Evolutionary conservation across 2,888 invertebrate genomes (phyloP).

Genomic region (Scelioninae gen. 2): DNA sequence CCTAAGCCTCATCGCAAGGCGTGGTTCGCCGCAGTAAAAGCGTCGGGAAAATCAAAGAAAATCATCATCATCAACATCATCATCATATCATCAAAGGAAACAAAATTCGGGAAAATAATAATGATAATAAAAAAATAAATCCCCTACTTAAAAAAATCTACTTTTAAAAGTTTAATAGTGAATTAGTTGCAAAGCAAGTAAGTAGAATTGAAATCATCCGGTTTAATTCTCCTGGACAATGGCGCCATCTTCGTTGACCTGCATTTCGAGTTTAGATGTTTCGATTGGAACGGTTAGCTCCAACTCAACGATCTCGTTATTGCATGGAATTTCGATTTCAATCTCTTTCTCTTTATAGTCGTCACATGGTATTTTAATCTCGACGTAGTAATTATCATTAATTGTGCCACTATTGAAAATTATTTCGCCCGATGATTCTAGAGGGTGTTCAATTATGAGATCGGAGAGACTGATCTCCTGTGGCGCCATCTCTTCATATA

Average conservation of each 20-base stretch:
- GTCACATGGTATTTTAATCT: conserved; percentile 10
- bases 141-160: not conserved
- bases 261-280: not conserved
- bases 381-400: not conserved
- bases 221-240: conserved; percentile 13
- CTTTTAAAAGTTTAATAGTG: not conserved
- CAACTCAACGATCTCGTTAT: not conserved
- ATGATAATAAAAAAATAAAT: not conserved
- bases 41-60: conserved; percentile 24
- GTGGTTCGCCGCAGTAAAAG: conserved; percentile 6
- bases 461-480: not conserved
- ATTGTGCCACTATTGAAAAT: conserved; percentile 5
- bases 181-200: not conserved
- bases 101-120: conserved; percentile 1
- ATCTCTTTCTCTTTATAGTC: conserved; percentile 11
- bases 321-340: conserved; percentile 3
- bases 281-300: conserved; percentile 4
- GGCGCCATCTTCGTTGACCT: conserved; percentile 18
- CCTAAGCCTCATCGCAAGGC: conserved; percentile 2
- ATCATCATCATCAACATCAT: conserved; percentile 27
- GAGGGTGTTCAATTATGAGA: conserved; percentile 21
- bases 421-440: conserved; percentile 15
- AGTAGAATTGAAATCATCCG: conserved; percentile 5
- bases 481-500: conserved; percentile 15
- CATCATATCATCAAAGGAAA: conserved; percentile 24